These are phyloP conservation scores for human DNA, from an alignment of 2,113 vertebrate species.

Conservation along the genomic window GRCh38 chr20:53302501-53303000, in stretches of 20 bases:
- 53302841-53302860: slow-evolving; percentile 83
- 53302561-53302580: background rate
- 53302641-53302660: background rate
- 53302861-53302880: slow-evolving; percentile 87
- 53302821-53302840: slow-evolving; percentile 87
- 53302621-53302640: background rate
- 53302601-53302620: background rate
- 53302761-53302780: background rate
- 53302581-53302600: rapidly evolving
- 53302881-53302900: slow-evolving; percentile 65
- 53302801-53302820: slow-evolving; percentile 84
- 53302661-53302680: background rate
- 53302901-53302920: background rate
- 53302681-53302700: background rate
- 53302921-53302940: background rate
- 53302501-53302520: background rate
- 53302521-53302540: background rate
- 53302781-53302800: slow-evolving; percentile 61
- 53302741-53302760: background rate
- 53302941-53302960: rapidly evolving
- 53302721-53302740: background rate
- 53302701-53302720: background rate
- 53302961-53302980: rapidly evolving
- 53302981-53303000: background rate
- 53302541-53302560: background rate